Base-by-base conservation (phyloP, 2,888 invertebrate genomes). In the Oligia fasciuncula region DNA sequence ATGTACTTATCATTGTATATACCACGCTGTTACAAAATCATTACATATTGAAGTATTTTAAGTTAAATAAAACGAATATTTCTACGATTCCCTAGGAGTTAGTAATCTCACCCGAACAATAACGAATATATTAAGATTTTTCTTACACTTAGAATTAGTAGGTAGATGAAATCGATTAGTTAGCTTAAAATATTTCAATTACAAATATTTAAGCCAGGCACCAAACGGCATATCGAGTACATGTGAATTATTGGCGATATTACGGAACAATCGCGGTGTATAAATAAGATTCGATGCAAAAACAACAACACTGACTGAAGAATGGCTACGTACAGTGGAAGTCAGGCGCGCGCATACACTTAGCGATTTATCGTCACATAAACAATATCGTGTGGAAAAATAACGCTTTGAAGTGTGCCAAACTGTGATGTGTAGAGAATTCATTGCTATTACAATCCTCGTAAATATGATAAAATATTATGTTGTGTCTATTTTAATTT, bases 141-240 rank as follows among this genome's bases (percentile, higher is more conserved):
- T 84, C 14, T 71, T 62, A 72, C 8, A 29, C 46, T 80, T 78
- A 81, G 70, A 65, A 77, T 85, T 83, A 81, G 62, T 72, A 54
- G 74, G 60, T 68, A 40, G n/a, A 75, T 79, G 60, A 86, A 84
- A 67, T 86, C 63, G 76, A 88, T 90, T 83, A 88, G 85, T 91
- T 92, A 92, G 90, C 91, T 92, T 92, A 91, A 92, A 92, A 92
- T 92, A 93, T 92, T 93, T 93, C 91, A 91, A 91, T 83, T 77
- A 90, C 81, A 89, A 86, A 87, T 93, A 92, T 89, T 91, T 91
- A 94, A 94, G 94, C 94, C 93, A 94, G 94, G 95, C 95, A 95
- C 94, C 94, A 90, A 91, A 91, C 90, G 94, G 94, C 91, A 91
- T 92, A 90, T 89, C 81, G 86, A 89, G 84, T 90, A 89, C 83